Conservation (phyloP, 1,140 invertebrate species). For the Gryon sp. region DNA sequence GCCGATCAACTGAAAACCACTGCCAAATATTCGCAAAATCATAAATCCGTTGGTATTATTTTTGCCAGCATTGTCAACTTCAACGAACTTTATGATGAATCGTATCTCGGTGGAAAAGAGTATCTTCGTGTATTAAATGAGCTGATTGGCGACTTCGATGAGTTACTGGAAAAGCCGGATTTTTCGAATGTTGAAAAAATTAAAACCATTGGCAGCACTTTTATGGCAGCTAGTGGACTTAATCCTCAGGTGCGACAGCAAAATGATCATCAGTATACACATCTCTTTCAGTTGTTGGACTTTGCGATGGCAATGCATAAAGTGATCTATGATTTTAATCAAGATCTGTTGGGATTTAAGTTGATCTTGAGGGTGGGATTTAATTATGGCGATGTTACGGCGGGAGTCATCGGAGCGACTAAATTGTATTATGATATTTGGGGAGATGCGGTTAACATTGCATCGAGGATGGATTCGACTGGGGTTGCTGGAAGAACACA, state of each 20-base stretch:
- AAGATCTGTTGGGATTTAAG: constrained; percentile 92
- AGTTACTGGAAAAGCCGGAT: constrained; percentile 89
- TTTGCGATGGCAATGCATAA: constrained; percentile 93
- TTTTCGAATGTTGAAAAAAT: constrained; percentile 97
- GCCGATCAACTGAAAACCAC: constrained; percentile 95
- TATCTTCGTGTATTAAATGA: constrained; percentile 97
- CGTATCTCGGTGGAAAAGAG: constrained; percentile 94
- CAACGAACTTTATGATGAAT: constrained; percentile 97
- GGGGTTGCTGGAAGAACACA: constrained; percentile 92
- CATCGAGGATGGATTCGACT: constrained; percentile 96
- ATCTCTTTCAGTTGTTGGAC: constrained; percentile 92
- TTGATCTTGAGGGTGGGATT: constrained; percentile 92
- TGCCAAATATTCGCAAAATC: constrained; percentile 97
- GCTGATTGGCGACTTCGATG: constrained; percentile 96
- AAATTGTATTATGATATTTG: constrained; percentile 99
- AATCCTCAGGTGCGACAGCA: constrained; percentile 85
- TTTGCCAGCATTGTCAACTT: constrained; percentile 98
- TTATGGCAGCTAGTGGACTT: constrained; percentile 97
- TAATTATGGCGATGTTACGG: constrained; percentile 94
- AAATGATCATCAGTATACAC: constrained; percentile 84
- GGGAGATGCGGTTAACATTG: constrained; percentile 99
- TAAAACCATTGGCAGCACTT: constrained; percentile 98
- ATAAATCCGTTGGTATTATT: constrained; percentile 94
- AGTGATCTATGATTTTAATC: constrained; percentile 93
- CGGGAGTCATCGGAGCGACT: constrained; percentile 97